Conservation (phyloP, 2,113 vertebrate species). For the Mastomys natalensis region DNA sequence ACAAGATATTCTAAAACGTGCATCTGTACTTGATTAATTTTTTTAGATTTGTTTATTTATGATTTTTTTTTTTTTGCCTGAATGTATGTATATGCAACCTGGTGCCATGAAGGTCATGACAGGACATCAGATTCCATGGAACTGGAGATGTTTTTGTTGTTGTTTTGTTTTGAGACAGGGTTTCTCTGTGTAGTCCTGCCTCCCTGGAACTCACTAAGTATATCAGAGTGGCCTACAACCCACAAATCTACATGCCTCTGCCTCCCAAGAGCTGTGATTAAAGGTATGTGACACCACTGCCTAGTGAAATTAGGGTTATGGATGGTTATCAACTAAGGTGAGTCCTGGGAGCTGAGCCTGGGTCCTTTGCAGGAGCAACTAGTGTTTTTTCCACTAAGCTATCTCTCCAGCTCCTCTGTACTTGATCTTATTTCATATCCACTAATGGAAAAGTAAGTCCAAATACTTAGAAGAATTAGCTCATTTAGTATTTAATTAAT, state of each 20-base stretch:
- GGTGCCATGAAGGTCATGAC: not conserved
- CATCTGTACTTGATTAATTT: not conserved
- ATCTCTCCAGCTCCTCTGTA: not conserved
- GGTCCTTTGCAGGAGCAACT: not conserved
- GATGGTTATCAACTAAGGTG: no score
- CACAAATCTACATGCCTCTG: not conserved
- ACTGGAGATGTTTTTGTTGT: not conserved
- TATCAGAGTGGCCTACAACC: not conserved
- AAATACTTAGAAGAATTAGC: not conserved
- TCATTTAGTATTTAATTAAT: not conserved
- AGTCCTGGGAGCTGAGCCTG: not conserved
- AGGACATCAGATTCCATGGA: not conserved
- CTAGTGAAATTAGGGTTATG: not conserved
- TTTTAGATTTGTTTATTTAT: not conserved
- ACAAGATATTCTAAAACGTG: not conserved
- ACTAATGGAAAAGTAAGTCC: not conserved
- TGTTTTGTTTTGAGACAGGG: not conserved
- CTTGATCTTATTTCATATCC: conserved; percentile 14
- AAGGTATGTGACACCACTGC: not conserved
- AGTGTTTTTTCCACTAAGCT: not conserved
- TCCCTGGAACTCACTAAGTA: not conserved
- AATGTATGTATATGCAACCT: not conserved
- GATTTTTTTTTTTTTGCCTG: no score
- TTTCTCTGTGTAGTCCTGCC: not conserved
- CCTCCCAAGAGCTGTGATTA: not conserved